Evolutionary conservation across 2,113 vertebrate genomes (phyloP).

Genomic region (Zonotrichia leucophrys): DNA sequence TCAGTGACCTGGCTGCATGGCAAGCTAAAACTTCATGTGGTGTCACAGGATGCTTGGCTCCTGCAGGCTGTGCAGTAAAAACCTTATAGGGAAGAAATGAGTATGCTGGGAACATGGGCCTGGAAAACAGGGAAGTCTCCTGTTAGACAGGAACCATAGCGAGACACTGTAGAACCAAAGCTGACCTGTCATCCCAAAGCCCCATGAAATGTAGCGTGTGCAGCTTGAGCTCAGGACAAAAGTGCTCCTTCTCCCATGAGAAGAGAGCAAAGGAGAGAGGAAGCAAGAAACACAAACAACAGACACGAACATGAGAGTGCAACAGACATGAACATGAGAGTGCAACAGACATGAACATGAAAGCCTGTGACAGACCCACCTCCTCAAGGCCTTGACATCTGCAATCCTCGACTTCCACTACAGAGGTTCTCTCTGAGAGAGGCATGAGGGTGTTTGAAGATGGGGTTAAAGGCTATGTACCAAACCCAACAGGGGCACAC

Average conservation of each 20-base stretch:
- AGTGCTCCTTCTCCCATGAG: neutral
- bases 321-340: neutral
- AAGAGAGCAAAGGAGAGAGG: neutral
- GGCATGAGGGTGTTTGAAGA: neutral
- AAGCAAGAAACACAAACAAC: neutral
- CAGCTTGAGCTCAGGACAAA: neutral
- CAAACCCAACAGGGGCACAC: fast-evolving
- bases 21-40: neutral
- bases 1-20: neutral
- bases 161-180: neutral
- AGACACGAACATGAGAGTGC: neutral
- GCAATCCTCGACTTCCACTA: neutral
- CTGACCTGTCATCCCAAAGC: neutral
- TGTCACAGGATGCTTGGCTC: neutral
- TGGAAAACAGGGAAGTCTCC: neutral
- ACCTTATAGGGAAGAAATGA: neutral
- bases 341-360: neutral
- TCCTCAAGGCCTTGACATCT: neutral
- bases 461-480: neutral
- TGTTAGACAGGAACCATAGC: neutral
- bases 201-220: neutral
- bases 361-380: neutral
- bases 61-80: neutral
- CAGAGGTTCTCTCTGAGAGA: neutral
- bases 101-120: neutral